Evolutionary conservation across 2,113 vertebrate genomes (phyloP), one percentile per base, ranked within the genome.

Genomic region (Grus americana): DNA sequence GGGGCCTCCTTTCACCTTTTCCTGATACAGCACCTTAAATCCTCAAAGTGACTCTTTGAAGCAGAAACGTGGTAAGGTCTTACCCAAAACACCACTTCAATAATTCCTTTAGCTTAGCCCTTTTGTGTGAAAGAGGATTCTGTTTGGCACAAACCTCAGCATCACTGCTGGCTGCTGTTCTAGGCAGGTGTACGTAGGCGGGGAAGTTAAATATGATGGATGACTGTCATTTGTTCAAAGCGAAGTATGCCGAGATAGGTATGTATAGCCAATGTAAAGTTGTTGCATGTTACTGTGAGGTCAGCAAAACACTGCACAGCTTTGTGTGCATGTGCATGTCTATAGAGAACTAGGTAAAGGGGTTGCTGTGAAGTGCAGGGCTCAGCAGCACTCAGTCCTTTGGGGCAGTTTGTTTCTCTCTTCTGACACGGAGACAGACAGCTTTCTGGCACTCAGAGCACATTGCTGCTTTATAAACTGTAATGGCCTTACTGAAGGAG

Each of bases 341-440:
- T 61, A 16, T 61, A 16, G 42, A 86, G 50, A 73, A 21, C 0
- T 1, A 30, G 29, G 10, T 20, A 14, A 54, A 78, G 20, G 20
- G 7, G 8, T 24, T 66, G 42, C 52, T 63, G 1, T 66, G 55
- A 78, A 81, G 24, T 7, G 2, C 58, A 44, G 57, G 54, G 36
- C 29, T 50, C 3, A 0, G 15, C 38, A 52, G 40, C 24, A 21
- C 15, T 55, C 50, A 16, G 9, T 71, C 68, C 32, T 22, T 63
- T 63, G 34, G 5, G 5, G 22, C 34, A n/a, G 3, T n/a, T 74
- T 6, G 12, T 58, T 46, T 22, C 32, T 61, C 50, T 82, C 20
- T 42, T 38, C 47, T 55, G 34, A 17, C 22, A 10, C 0, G 0
- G 42, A 67, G 12, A 32, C 6, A 20, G 34, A 32, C 6, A 20